phyloP scores from a whole-genome alignment of 2,113 vertebrate genomes.

The Meriones unguiculatus region DNA sequence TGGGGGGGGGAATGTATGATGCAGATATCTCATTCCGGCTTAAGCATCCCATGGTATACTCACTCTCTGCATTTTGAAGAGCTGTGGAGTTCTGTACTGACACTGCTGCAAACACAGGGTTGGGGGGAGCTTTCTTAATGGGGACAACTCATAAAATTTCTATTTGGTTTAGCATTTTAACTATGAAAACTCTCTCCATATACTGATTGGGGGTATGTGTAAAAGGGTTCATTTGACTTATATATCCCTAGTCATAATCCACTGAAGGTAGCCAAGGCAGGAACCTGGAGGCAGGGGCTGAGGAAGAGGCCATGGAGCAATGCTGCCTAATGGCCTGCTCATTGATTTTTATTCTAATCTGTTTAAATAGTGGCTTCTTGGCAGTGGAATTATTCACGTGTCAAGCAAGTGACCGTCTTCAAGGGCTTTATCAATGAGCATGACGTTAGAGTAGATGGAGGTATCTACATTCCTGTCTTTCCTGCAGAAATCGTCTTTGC shows the following conservation, averaged over 20 bases:
- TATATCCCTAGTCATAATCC: too few species aligned
- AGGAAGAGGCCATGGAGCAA: too few species aligned
- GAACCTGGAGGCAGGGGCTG: too few species aligned
- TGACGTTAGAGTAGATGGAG: not conserved
- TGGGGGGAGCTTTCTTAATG: too few species aligned
- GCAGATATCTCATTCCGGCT: not conserved
- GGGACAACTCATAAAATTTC: not conserved
- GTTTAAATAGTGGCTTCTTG: not conserved
- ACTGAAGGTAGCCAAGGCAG: too few species aligned
- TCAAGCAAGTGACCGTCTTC: slow-evolving; percentile 22
- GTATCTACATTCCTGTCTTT: not conserved
- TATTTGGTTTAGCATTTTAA: slow-evolving; percentile 33
- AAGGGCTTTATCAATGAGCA: not conserved
- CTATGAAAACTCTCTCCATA: not conserved
- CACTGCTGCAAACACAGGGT: not conserved
- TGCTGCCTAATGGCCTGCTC: too few species aligned
- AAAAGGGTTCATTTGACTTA: too few species aligned
- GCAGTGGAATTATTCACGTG: not conserved
- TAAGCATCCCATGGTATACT: not conserved
- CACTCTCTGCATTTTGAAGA: not conserved
- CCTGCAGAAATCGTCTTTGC: not conserved
- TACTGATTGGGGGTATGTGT: not conserved
- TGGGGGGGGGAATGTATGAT: not conserved
- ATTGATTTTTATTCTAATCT: not conserved
- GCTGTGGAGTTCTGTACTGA: not conserved